phyloP scores from a whole-genome alignment of 2,113 vertebrate species.

The Gorsachius goisagi region DNA sequence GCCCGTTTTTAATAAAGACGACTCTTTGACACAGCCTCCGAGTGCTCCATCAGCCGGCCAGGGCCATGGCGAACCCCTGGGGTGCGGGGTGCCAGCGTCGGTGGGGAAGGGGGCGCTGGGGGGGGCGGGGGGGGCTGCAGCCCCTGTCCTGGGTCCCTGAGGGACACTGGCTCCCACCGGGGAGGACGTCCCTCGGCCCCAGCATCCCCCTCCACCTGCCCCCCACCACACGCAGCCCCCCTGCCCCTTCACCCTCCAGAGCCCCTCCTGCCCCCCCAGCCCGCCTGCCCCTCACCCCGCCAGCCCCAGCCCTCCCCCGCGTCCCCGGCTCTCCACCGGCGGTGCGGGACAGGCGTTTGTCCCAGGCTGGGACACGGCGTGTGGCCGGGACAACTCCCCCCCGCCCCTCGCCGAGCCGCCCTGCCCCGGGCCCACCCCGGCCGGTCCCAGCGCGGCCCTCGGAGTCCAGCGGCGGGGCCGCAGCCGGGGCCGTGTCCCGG shows the following conservation, averaged over 20 bases:
- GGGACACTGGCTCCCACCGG: not conserved
- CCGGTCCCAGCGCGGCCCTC: not conserved
- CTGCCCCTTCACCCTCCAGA: not conserved
- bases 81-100: not conserved
- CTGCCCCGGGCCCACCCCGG: not conserved
- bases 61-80: rapidly evolving
- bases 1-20: slow-evolving; percentile 41
- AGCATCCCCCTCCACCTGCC: not conserved
- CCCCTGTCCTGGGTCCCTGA: too few species aligned
- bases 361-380: not conserved
- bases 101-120: not conserved
- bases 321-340: not conserved
- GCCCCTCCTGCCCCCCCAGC: not conserved
- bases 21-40: not conserved
- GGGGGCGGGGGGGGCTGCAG: not conserved
- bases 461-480: not conserved
- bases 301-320: not conserved
- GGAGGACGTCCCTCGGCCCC: not conserved
- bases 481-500: not conserved
- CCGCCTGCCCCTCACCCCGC: not conserved
- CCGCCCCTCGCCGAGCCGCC: not conserved
- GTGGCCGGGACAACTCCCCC: not conserved
- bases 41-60: not conserved
- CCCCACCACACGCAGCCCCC: rapidly evolving
- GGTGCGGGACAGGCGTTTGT: not conserved